Evolutionary conservation across 2,888 invertebrate species (phyloP).

Genomic region (Creontiades dilutus): DNA sequence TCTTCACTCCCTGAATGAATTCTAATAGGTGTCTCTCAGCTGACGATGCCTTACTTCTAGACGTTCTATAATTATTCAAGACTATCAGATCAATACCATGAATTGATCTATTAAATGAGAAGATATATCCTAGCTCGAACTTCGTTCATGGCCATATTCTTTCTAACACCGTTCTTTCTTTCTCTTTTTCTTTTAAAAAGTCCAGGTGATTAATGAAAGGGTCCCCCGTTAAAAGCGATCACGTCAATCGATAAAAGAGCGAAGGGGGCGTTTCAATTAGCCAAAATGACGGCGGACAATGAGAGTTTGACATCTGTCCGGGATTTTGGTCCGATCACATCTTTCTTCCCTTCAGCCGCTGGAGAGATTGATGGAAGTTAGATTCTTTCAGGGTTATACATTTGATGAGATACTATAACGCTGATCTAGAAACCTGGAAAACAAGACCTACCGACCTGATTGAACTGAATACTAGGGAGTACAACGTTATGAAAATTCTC

Average conservation of each 20-base stretch:
- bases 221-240: slow-evolving; percentile 17
- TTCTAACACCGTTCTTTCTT: background rate
- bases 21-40: too few relatives aligned
- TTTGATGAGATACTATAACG: background rate
- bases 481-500: too few relatives aligned
- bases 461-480: too few relatives aligned
- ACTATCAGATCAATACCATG: too few relatives aligned
- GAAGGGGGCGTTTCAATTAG: slow-evolving; percentile 24
- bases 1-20: too few relatives aligned
- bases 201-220: slow-evolving; percentile 39
- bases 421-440: background rate
- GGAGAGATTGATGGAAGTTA: background rate
- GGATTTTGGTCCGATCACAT: background rate
- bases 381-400: background rate
- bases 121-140: too few relatives aligned
- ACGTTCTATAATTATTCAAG: too few relatives aligned
- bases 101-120: too few relatives aligned
- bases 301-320: slow-evolving; percentile 17
- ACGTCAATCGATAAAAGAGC: slow-evolving; percentile 24
- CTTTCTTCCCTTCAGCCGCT: background rate
- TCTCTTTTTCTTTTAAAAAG: background rate
- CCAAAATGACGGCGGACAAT: slow-evolving; percentile 33
- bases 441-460: too few relatives aligned
- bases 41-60: too few relatives aligned
- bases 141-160: background rate